These are phyloP conservation scores for Chelonus formosanus DNA, from an alignment of 2,888 invertebrate genomes.

Conservation along the genomic window DNA sequence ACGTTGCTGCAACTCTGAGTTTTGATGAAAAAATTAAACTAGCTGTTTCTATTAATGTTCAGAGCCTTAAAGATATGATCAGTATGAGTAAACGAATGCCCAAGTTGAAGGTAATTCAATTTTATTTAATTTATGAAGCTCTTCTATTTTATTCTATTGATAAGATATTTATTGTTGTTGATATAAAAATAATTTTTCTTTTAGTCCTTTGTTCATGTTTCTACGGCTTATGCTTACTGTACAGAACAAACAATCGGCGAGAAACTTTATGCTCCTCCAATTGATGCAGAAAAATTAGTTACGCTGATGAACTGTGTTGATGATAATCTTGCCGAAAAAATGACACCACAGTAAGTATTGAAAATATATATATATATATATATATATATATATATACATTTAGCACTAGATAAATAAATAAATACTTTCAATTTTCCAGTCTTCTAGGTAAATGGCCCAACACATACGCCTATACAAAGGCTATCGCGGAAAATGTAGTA, in stretches of 20 bases:
- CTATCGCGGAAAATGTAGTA: conserved; percentile 83
- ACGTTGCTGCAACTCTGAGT: conserved; percentile 70
- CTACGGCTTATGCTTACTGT: conserved; percentile 71
- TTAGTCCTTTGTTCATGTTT: conserved; percentile 69
- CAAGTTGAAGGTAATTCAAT: conserved; percentile 67
- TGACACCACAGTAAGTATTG: conserved; percentile 67
- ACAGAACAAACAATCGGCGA: conserved; percentile 66
- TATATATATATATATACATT: no score
- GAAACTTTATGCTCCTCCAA: conserved; percentile 68
- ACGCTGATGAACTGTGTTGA: conserved; percentile 67
- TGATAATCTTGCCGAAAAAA: conserved; percentile 67
- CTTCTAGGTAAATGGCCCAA: conserved; percentile 82
- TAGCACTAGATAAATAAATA: conserved; percentile 15
- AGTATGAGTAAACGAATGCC: conserved; percentile 74
- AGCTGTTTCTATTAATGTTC: conserved; percentile 79
- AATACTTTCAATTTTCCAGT: conserved; percentile 57
- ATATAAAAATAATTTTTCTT: conserved; percentile 30
- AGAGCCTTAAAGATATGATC: conserved; percentile 74
- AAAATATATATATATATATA: not conserved
- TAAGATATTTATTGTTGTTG: no score
- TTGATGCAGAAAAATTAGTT: conserved; percentile 67
- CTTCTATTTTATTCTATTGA: no score
- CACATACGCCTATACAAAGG: conserved; percentile 92
- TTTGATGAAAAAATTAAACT: conserved; percentile 80
- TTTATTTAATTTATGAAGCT: not conserved